Evolutionary conservation across 1,140 invertebrate species (phyloP).

Genomic region (Penaeus indicus): DNA sequence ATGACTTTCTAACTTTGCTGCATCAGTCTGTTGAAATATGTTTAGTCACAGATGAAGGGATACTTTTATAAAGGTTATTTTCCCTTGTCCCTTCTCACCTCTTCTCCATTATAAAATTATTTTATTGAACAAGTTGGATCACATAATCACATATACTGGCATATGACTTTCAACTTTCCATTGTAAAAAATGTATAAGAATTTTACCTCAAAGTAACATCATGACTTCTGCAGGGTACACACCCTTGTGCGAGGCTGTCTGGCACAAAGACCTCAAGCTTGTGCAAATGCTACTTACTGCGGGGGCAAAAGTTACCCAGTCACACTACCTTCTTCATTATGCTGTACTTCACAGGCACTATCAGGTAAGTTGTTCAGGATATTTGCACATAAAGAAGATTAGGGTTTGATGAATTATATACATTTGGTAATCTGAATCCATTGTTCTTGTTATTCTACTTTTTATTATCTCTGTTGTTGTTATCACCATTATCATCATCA

Average conservation of each 20-base stretch:
- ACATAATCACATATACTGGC: no score
- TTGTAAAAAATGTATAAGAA: neutral
- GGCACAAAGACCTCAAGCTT: conserved; percentile 71
- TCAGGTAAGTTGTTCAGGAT: conserved; percentile 36
- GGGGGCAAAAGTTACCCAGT: conserved; percentile 75
- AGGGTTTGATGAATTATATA: neutral
- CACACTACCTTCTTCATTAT: conserved; percentile 75
- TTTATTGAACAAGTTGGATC: no score
- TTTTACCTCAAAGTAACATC: no score
- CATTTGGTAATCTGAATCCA: neutral
- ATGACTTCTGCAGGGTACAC: conserved; percentile 70
- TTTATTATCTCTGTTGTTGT: neutral
- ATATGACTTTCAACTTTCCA: no score
- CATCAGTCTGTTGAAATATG: no score
- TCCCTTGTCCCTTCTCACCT: no score
- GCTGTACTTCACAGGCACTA: conserved; percentile 73
- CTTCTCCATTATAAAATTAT: no score
- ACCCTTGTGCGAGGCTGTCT: conserved; percentile 74
- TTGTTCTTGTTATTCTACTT: neutral
- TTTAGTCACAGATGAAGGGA: no score
- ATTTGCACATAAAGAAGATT: neutral
- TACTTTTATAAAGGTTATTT: no score
- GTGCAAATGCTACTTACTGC: conserved; percentile 71
- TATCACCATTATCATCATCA: no score
- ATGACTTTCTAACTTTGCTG: no score